phyloP scores from a whole-genome alignment of 2,888 invertebrate genomes.

The Onthophagus sagittarius region DNA sequence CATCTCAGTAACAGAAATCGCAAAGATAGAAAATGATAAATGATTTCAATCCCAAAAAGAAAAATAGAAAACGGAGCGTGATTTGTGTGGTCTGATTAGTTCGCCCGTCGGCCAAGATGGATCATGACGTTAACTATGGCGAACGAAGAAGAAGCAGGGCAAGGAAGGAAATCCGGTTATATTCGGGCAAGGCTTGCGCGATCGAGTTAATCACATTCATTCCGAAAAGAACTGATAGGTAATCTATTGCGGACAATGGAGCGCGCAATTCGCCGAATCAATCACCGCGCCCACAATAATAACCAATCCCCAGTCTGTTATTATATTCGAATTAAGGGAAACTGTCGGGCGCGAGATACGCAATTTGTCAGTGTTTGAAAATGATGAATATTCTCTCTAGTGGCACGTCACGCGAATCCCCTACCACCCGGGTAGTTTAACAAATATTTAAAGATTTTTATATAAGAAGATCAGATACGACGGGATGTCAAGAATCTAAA shows the following conservation, averaged over 20 bases:
- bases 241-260: constrained; percentile 18
- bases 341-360: constrained; percentile 4
- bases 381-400: background rate
- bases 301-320: background rate
- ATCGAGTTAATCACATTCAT: constrained; percentile 22
- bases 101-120: constrained; percentile 30
- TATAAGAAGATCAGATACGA: background rate
- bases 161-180: constrained; percentile 17
- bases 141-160: constrained; percentile 16
- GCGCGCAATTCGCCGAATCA: constrained; percentile 17
- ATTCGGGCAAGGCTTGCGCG: constrained; percentile 13
- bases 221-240: constrained; percentile 20
- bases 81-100: constrained; percentile 26
- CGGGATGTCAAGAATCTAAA: background rate
- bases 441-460: background rate
- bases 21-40: background rate
- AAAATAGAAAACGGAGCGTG: constrained; percentile 14
- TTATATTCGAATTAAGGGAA: constrained; percentile 5
- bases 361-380: constrained; percentile 3
- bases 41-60: background rate
- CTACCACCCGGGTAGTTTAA: background rate
- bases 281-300: constrained; percentile 2
- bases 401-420: background rate
- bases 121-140: constrained; percentile 23
- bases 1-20: background rate